Percentiles rank a stretch among this genome's conserved stretches.
phyloP scores from a whole-genome alignment of 2,797 vertebrate species.

The Labroides dimidiatus region DNA sequence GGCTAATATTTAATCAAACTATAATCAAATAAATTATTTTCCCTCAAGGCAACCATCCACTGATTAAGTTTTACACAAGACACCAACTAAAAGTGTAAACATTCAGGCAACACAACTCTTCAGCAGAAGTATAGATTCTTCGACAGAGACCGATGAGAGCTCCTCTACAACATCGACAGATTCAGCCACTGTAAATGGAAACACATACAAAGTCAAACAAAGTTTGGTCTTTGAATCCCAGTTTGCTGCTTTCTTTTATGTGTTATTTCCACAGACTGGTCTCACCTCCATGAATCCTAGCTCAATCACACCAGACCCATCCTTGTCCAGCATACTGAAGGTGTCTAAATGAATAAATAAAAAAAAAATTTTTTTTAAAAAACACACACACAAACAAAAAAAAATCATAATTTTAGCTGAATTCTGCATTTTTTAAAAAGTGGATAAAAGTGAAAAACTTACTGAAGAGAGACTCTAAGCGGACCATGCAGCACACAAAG shows the following conservation, averaged over 20 bases:
- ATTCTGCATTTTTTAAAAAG: background rate
- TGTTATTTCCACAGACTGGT: background rate
- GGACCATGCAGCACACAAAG: slow-evolving; percentile 87
- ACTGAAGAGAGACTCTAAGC: slow-evolving; percentile 91
- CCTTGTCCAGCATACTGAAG: slow-evolving; percentile 69
- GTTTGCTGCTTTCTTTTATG: background rate
- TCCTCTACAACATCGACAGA: slow-evolving; percentile 57
- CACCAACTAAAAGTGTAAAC: background rate
- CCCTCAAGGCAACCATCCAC: background rate
- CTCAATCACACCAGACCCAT: slow-evolving; percentile 59
- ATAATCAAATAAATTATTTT: background rate
- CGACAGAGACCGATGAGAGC: background rate
- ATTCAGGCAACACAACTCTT: slow-evolving; percentile 10
- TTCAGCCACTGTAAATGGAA: slow-evolving; percentile 70
- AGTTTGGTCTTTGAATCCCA: background rate
- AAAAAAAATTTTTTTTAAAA: too few species aligned
- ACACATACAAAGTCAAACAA: slow-evolving; percentile 44
- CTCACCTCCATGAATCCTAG: slow-evolving; percentile 63
- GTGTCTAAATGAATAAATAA: too few species aligned
- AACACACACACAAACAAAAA: too few species aligned
- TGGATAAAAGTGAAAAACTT: slow-evolving; percentile 24
- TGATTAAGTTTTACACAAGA: slow-evolving; percentile 6
- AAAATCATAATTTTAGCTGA: background rate
- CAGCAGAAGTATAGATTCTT: slow-evolving; percentile 12
- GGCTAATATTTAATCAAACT: slow-evolving; percentile 28